These are phyloP conservation scores for Dreissena rostriformis DNA, from an alignment of 1,140 invertebrate genomes.

Conservation along the genomic window DNA sequence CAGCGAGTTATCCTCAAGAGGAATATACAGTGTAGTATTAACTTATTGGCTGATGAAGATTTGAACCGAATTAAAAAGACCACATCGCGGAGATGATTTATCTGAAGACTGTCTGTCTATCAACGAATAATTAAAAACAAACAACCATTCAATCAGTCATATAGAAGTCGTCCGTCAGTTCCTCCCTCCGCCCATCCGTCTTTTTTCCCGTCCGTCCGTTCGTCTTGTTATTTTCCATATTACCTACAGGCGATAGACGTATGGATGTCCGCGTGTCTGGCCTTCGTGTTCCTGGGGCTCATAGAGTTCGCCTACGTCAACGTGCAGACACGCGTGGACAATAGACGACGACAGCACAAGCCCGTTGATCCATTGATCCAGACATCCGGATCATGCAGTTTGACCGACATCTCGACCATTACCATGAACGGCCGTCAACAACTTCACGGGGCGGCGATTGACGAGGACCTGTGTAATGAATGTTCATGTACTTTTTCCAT, in stretches of 20 bases:
- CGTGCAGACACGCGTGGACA: constrained; percentile 46
- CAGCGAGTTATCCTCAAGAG: background rate
- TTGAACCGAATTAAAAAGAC: too few species aligned
- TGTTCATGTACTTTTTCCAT: background rate
- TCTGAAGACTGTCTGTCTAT: background rate
- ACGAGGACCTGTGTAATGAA: background rate
- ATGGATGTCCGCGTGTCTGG: constrained; percentile 85
- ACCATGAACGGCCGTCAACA: background rate
- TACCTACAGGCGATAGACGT: constrained; percentile 57
- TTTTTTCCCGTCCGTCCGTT: background rate
- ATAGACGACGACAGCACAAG: background rate
- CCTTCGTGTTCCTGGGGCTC: constrained; percentile 92
- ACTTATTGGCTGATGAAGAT: too few species aligned
- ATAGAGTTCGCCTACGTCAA: constrained; percentile 92
- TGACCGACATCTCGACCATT: too few species aligned
- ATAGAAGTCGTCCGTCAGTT: background rate
- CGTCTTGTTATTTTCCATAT: background rate
- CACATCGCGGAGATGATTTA: background rate
- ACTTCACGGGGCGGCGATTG: background rate
- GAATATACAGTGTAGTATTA: too few species aligned
- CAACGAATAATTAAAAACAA: background rate
- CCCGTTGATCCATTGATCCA: background rate
- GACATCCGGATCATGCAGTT: too few species aligned
- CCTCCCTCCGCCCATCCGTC: background rate
- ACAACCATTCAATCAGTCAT: background rate